A percentile compares a stretch with the other conserved stretches of the same genome.
phyloP scores from a whole-genome alignment of 2,797 vertebrate genomes.

The Hapalemur alaotrensis region DNA sequence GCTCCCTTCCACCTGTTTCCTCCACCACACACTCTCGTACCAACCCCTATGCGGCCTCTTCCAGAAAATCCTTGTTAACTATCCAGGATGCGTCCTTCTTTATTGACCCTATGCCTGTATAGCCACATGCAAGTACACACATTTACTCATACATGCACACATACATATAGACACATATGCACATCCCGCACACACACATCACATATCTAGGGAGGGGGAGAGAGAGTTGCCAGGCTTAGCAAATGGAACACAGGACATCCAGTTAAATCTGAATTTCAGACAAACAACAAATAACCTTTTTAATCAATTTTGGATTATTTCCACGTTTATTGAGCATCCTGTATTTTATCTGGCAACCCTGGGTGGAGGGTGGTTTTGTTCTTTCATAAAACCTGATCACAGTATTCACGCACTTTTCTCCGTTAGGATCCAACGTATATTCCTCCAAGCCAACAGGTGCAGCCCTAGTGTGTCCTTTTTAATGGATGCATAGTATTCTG shows the following conservation, averaged over 20 bases:
- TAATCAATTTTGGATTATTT: not conserved
- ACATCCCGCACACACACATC: too few relatives aligned
- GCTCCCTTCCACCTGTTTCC: too few relatives aligned
- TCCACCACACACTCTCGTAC: rapidly evolving
- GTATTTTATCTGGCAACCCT: not conserved
- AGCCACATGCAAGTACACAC: not conserved
- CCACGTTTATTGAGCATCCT: not conserved
- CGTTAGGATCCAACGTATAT: rapidly evolving
- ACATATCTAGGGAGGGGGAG: rapidly evolving
- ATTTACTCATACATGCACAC: not conserved
- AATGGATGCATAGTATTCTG: not conserved
- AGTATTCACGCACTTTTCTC: not conserved
- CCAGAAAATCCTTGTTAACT: not conserved
- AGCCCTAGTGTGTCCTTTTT: not conserved
- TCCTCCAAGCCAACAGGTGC: not conserved
- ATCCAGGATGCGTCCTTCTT: not conserved
- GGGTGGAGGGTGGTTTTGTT: not conserved
- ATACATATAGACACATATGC: too few relatives aligned
- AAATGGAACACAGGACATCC: not conserved
- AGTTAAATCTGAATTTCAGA: not conserved
- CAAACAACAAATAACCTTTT: not conserved
- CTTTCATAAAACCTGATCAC: not conserved
- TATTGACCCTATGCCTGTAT: rapidly evolving
- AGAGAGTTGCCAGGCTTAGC: not conserved
- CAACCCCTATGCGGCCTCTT: not conserved